Conservation (phyloP, 2,797 vertebrate genomes). For the Taenioides sp. region DNA sequence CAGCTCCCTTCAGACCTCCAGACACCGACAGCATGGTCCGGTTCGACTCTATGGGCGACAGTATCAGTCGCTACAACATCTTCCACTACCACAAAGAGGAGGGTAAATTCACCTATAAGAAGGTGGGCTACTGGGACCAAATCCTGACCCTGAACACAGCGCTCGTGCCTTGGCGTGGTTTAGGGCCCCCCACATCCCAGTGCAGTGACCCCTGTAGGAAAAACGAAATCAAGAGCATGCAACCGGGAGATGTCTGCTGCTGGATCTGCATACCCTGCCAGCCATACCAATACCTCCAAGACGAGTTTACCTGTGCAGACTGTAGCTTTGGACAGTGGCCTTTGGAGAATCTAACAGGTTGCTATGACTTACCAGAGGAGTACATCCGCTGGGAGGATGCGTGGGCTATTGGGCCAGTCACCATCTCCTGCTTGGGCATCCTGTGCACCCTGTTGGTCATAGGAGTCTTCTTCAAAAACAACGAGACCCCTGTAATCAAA, state of each 20-base stretch:
- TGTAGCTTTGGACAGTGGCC: constrained; percentile 95
- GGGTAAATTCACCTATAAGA: constrained; percentile 85
- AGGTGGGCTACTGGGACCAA: constrained; percentile 97
- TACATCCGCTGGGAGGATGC: constrained; percentile 95
- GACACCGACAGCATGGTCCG: constrained; percentile 87
- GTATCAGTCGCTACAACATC: constrained; percentile 97
- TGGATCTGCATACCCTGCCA: constrained; percentile 99
- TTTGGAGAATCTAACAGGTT: constrained; percentile 88
- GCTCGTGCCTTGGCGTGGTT: constrained; percentile 84
- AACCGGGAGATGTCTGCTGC: constrained; percentile 97
- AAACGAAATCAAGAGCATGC: constrained; percentile 97
- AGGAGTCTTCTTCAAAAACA: constrained; percentile 89
- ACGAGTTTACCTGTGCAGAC: constrained; percentile 94
- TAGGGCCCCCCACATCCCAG: constrained; percentile 87
- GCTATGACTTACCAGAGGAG: constrained; percentile 93
- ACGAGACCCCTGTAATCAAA: constrained; percentile 93
- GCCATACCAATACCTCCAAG: constrained; percentile 89
- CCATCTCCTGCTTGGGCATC: constrained; percentile 93
- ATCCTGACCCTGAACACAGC: constrained; percentile 86
- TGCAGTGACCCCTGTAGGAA: constrained; percentile 96
- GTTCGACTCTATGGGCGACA: constrained; percentile 90
- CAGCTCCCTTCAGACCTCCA: constrained; percentile 88
- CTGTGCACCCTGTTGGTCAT: constrained; percentile 91
- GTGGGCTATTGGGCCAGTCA: constrained; percentile 95
- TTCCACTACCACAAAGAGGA: constrained; percentile 89